Base-by-base conservation (phyloP, 2,113 vertebrate genomes). In the Stegastes partitus region DNA sequence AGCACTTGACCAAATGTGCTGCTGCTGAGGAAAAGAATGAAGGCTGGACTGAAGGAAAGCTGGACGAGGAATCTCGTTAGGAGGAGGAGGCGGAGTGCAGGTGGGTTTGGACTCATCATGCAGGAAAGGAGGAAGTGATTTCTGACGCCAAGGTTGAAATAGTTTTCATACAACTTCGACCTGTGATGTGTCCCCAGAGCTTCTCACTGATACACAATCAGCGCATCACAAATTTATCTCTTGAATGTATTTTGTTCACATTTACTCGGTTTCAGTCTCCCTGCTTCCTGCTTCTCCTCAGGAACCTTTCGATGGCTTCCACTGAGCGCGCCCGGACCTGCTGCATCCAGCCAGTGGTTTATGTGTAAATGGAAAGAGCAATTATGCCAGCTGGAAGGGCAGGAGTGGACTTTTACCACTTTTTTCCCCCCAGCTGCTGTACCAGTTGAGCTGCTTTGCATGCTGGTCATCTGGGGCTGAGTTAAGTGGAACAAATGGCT, bases 1-100 rank as follows among this genome's bases (percentile, higher is more conserved):
- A 69, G 28, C 66, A 86, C 81, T 85, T 83, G 76, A 79, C 75
- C 77, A 62, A 75, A 88, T 76, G 49, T 77, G 31, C 50, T 25
- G 19, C 28, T 68, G 83, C 74, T 75, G 68, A 76, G 50, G 54
- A 70, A 70, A 68, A 26, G 14, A 77, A 69, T 11, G 49, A 72
- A 72, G 34, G 31, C 44, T 39, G 62, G 23, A 49, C 53, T 26
- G 64, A 25, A 59, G 39, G 22, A 54, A 64, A 70, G 39, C 19
- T 59, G 57, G 53, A 73, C 11, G 51, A 79, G 47, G 26, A 82
- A 73, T 51, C 11, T 74, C 19, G 66, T 62, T 75, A 55, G 51
- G 51, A 49, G 37, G n/a, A 51, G 44, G 42, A 49, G 37, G n/a
- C 47, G 44, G 42, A 63, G 23, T 18, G 56, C 44, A 86, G 71